Conservation (phyloP, 2,888 invertebrate species). For the Leptura quadrifasciata region DNA sequence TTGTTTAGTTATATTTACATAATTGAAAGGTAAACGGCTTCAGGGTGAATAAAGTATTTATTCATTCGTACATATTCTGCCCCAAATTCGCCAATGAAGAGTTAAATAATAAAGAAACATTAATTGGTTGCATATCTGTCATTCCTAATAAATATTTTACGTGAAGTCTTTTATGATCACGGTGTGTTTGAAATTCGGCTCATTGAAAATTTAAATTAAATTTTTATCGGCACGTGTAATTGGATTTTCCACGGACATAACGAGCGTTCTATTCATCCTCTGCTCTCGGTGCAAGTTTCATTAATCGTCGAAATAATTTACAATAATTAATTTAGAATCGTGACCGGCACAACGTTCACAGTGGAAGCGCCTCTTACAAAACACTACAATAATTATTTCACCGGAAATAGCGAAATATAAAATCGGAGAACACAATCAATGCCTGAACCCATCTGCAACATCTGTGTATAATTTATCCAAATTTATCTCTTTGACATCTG, state of each 20-base stretch:
- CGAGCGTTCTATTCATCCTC: not conserved
- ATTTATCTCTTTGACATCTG: constrained; percentile 4
- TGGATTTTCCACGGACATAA: not conserved
- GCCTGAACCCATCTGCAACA: constrained; percentile 4
- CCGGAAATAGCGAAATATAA: constrained; percentile 10
- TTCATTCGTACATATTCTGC: no score
- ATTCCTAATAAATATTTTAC: not conserved
- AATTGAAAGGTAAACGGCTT: no score
- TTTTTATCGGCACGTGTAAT: not conserved
- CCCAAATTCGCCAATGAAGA: no score
- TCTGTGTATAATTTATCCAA: constrained; percentile 7
- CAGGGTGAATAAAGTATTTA: no score
- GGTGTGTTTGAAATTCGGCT: not conserved
- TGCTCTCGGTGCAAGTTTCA: not conserved
- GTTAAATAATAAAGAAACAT: no score
- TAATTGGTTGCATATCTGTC: no score
- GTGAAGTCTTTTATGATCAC: not conserved
- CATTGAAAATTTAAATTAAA: not conserved
- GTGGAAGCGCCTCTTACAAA: not conserved
- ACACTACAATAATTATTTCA: not conserved
- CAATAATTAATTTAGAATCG: not conserved
- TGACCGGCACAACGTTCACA: not conserved
- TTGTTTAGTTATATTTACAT: no score
- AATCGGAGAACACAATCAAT: constrained; percentile 3
- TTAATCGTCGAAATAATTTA: not conserved